phyloP scores from a whole-genome alignment of 2,888 invertebrate genomes.

The Sminthurides aquaticus region DNA sequence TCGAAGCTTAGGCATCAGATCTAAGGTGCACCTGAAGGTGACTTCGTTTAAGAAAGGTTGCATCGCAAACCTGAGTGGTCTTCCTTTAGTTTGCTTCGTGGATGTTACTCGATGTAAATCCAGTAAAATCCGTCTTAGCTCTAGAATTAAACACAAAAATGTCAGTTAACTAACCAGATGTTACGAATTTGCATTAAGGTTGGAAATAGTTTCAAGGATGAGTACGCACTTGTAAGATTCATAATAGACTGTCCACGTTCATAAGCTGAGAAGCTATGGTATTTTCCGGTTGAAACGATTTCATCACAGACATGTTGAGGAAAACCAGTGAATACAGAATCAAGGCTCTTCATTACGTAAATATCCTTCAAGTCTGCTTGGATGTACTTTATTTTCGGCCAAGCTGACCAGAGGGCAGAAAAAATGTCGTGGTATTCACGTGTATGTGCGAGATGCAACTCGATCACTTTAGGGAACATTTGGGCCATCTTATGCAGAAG shows the following conservation, averaged over 20 bases:
- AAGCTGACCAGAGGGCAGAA: background rate
- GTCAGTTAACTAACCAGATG: too few species aligned
- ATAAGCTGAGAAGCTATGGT: background rate
- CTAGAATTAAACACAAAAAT: background rate
- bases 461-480: constrained; percentile 6
- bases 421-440: constrained; percentile 6
- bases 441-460: constrained; percentile 1
- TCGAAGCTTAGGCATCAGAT: background rate
- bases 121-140: background rate
- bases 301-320: background rate
- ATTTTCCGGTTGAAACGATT: background rate
- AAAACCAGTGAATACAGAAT: constrained; percentile 10
- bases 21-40: background rate
- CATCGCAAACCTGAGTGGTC: background rate
- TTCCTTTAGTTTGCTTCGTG: background rate
- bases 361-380: constrained; percentile 4
- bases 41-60: constrained; percentile 8
- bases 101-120: background rate
- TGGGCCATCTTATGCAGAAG: constrained; percentile 1
- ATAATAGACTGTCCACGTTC: background rate
- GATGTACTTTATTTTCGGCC: background rate
- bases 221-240: background rate
- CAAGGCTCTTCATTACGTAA: constrained; percentile 4
- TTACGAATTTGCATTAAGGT: background rate
- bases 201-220: background rate